Conservation (phyloP, 2,888 invertebrate genomes). For the Nymphalis polychloros region DNA sequence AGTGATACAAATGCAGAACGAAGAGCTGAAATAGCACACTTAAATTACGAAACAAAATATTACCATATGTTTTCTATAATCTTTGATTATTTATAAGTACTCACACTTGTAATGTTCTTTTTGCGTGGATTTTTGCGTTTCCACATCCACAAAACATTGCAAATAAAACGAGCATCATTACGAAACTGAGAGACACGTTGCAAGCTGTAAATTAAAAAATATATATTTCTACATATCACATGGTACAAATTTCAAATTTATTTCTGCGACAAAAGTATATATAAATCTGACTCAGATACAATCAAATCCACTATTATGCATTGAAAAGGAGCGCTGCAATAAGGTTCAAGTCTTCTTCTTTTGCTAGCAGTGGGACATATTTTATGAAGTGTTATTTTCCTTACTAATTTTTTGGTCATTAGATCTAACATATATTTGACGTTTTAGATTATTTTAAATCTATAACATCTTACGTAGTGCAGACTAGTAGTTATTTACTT, state of each 20-base stretch:
- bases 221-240: background rate
- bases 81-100: constrained; percentile 40
- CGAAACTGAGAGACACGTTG: constrained; percentile 65
- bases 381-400: too few species aligned
- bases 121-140: constrained; percentile 64
- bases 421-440: too few species aligned
- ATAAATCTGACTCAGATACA: too few species aligned
- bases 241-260: too few species aligned
- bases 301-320: too few species aligned
- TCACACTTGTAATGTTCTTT: constrained; percentile 71
- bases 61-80: background rate
- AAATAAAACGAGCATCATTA: constrained; percentile 74
- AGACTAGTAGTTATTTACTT: too few species aligned
- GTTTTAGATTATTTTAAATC: background rate
- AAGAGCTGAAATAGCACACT: constrained; percentile 64
- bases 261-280: too few species aligned
- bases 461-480: too few species aligned
- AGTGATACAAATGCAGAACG: constrained; percentile 80
- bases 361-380: too few species aligned
- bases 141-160: constrained; percentile 77
- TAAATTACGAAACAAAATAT: background rate
- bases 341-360: too few species aligned
- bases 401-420: too few species aligned
- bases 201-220: constrained; percentile 55
- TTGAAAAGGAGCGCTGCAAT: too few species aligned